Base-by-base conservation (phyloP, 2,113 vertebrate species). In the Hippopotamus amphibius region DNA sequence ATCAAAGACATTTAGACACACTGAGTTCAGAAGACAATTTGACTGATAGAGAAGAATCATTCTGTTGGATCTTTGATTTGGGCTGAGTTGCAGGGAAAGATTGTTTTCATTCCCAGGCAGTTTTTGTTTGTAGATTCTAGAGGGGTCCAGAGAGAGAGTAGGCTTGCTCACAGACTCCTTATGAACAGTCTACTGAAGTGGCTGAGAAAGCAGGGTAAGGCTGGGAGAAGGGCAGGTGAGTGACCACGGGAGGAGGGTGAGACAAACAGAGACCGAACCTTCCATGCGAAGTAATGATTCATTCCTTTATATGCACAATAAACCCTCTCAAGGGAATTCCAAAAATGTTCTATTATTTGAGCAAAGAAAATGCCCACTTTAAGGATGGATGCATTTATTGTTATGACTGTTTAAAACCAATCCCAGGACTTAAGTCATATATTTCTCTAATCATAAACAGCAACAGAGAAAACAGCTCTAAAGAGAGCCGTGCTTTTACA, bases 391-490 rank as follows among this genome's bases (percentile, higher is more conserved):
- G 9, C 28, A n/a, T 66, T 65, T 80, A 66, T 91, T 33, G 3
- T 61, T 88, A 92, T 2, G 15, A 71, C 76, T 93, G 28, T n/a
- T 92, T 90, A 94, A 95, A 95, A 55, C 26, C 74, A 79, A 72
- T 63, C 7, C 50, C 19, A 46, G 16, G 11, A 33, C 50, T 55
- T 76, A 57, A 72, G 88, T 26, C 61, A 55, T 84, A 22, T 66
- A 92, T 53, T 87, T 77, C 48, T 46, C 86, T 93, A 66, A 84
- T 46, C 22, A 59, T 57, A 79, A 93, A 80, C 10, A 68, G 37
- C 46, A n/a, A 46, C 46, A 68, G 87, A 46, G 26, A 37, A 53
- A 12, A 48, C 1, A 43, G 7, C 22, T 82, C 59, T 76, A 10
- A 50, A 41, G 30, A 46, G 59, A 88, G n/a, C 13, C 46, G n/a